Conservation (phyloP, 2,113 vertebrate genomes). For the Archilochus colubris region DNA sequence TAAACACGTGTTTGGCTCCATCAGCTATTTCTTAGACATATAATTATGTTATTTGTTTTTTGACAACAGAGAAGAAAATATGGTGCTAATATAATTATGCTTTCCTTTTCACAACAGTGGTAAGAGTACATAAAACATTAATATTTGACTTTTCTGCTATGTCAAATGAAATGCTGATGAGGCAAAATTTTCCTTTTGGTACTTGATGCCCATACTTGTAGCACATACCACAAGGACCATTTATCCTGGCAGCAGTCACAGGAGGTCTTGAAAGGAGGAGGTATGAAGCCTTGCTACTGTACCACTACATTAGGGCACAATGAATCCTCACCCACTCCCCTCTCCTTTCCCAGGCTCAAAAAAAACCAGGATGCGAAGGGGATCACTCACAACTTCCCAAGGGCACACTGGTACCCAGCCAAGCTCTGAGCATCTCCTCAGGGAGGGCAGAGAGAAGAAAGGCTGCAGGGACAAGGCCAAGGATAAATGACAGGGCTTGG, state of each 20-base stretch:
- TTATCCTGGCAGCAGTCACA: neutral
- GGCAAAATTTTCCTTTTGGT: neutral
- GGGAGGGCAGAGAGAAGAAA: neutral
- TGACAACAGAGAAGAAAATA: neutral
- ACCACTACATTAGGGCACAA: too few species aligned
- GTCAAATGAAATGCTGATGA: neutral
- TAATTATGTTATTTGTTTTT: neutral
- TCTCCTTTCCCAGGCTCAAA: neutral
- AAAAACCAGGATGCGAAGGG: neutral
- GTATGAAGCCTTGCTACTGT: neutral
- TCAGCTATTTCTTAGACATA: neutral
- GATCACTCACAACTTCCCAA: neutral
- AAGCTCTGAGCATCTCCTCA: too few species aligned
- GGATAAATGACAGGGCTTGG: neutral
- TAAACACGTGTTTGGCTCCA: neutral
- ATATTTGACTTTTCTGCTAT: neutral
- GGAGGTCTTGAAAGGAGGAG: neutral
- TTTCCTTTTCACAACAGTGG: neutral
- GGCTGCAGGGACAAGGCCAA: neutral
- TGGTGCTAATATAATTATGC: neutral
- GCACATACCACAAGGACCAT: fast-evolving
- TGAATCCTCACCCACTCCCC: fast-evolving
- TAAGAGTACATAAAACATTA: neutral
- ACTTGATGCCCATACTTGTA: neutral
- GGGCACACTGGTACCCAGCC: neutral